Conservation (phyloP, 35 echinoderm and acorn worm genomes). For the Ophioderma brevispina region DNA sequence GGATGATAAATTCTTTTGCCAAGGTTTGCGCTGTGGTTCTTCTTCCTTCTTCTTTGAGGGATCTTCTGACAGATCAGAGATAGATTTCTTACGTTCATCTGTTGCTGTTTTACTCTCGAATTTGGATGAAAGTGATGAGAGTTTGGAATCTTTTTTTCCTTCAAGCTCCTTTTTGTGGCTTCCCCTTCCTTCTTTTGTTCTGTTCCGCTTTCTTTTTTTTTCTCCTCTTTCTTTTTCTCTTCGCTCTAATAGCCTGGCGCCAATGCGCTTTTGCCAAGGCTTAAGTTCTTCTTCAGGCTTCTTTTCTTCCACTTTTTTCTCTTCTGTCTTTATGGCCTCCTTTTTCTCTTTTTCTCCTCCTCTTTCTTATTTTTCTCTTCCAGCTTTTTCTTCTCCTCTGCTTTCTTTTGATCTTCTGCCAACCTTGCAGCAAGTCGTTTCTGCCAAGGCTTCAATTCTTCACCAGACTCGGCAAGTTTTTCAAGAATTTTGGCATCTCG, state of each 20-base stretch:
- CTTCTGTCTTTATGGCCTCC: conserved; percentile 33
- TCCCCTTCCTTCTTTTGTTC: conserved; percentile 16
- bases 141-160: not conserved
- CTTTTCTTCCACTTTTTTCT: conserved; percentile 3
- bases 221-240: conserved; percentile 9
- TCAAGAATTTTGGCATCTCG: not conserved
- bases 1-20: not conserved
- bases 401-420: conserved; percentile 18
- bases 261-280: not conserved
- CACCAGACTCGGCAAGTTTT: not conserved
- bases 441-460: not conserved
- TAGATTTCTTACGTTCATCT: not conserved
- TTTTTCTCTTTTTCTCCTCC: conserved; percentile 45
- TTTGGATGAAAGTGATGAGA: not conserved
- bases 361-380: conserved; percentile 1
- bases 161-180: too few relatives aligned
- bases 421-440: not conserved
- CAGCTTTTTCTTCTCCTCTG: not conserved
- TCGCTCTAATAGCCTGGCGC: conserved; percentile 10
- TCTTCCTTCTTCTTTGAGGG: too few relatives aligned
- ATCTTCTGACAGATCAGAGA: too few relatives aligned
- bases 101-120: not conserved
- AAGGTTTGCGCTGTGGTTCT: not conserved
- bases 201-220: conserved; percentile 2
- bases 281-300: not conserved